phyloP scores from a whole-genome alignment of 2,888 invertebrate species.

The Hirtodrosophila histrioides region DNA sequence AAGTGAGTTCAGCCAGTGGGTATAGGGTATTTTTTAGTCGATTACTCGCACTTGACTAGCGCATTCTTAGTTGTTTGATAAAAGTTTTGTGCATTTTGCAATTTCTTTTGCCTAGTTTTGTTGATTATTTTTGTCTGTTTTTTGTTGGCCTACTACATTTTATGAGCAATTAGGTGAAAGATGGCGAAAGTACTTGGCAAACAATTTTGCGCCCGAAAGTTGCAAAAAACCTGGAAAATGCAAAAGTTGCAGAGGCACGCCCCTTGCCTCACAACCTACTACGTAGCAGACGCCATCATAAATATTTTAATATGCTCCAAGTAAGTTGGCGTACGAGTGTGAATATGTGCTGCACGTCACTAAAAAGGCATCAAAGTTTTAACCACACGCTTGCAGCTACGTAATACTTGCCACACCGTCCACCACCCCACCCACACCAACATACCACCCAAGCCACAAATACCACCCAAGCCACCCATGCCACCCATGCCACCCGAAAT shows the following conservation, averaged over 20 bases:
- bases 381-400: constrained; percentile 57
- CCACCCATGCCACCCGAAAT: background rate
- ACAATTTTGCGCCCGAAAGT: constrained; percentile 47
- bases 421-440: background rate
- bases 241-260: constrained; percentile 36
- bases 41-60: too few species aligned
- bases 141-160: constrained; percentile 57
- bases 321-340: constrained; percentile 41
- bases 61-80: constrained; percentile 4
- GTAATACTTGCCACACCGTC: constrained; percentile 15
- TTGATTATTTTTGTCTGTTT: constrained; percentile 22
- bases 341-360: constrained; percentile 67
- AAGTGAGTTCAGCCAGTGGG: too few species aligned
- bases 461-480: background rate
- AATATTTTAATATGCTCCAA: constrained; percentile 73
- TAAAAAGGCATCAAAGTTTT: constrained; percentile 78
- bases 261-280: constrained; percentile 2
- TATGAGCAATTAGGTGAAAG: constrained; percentile 76
- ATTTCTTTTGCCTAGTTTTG: constrained; percentile 4
- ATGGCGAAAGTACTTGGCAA: constrained; percentile 65
- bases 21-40: too few species aligned
- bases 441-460: too few species aligned
- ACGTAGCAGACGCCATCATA: constrained; percentile 45
- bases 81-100: constrained; percentile 44
- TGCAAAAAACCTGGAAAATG: constrained; percentile 23